A percentile compares a stretch with the other conserved stretches of the same genome.
Evolutionary conservation across 2,797 vertebrate species (phyloP).

Genomic region (Onychomys arenicola): DNA sequence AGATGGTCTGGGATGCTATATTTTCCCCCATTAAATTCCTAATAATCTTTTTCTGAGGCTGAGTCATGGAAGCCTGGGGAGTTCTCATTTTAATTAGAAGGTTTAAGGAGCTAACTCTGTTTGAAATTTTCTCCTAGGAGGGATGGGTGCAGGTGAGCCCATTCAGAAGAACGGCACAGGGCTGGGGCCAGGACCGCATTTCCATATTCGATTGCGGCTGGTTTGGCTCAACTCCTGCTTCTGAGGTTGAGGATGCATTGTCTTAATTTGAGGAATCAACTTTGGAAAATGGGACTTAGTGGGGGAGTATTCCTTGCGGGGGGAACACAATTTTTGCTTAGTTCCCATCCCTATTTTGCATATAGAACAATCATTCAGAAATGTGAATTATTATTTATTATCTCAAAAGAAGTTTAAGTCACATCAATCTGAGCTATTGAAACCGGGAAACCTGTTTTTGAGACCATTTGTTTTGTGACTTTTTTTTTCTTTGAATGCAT

Average conservation of each 20-base stretch:
- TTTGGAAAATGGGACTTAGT: constrained; percentile 82
- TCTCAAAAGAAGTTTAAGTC: constrained; percentile 72
- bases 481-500: neutral
- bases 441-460: constrained; percentile 57
- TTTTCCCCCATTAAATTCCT: constrained; percentile 99
- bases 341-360: constrained; percentile 62
- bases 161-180: constrained; percentile 94
- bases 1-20: constrained; percentile 98
- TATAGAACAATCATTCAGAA: constrained; percentile 69
- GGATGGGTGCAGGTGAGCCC: constrained; percentile 94
- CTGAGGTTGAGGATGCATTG: constrained; percentile 86
- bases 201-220: constrained; percentile 96
- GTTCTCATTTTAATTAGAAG: constrained; percentile 99
- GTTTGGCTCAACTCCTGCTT: constrained; percentile 93
- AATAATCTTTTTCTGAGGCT: constrained; percentile 98
- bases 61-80: constrained; percentile 95
- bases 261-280: constrained; percentile 85
- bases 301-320: constrained; percentile 80
- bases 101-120: constrained; percentile 98
- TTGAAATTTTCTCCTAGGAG: constrained; percentile 93
- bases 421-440: constrained; percentile 8
- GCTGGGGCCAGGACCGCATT: constrained; percentile 93
- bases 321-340: constrained; percentile 76
- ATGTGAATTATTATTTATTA: constrained; percentile 78
- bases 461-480: neutral